Conservation (phyloP, 2,888 invertebrate genomes). For the Cantharis rufa region DNA sequence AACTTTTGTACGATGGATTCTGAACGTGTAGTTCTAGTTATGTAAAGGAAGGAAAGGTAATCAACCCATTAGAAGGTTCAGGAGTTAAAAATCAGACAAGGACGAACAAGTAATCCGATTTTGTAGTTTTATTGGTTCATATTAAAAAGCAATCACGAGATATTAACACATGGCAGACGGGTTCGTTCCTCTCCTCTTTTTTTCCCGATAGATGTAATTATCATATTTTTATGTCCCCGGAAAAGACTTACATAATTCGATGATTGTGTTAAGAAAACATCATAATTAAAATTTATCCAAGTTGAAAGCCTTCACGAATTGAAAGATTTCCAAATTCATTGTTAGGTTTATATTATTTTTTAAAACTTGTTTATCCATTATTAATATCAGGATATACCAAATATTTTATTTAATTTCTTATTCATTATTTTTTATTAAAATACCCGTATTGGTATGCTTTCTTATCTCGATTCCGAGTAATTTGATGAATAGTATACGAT, state of each 20-base stretch:
- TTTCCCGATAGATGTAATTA: neutral
- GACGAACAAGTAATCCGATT: neutral
- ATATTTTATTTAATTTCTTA: neutral
- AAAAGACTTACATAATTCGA: neutral
- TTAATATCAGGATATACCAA: too few species aligned
- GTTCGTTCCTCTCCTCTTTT: neutral
- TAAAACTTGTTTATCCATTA: too few species aligned
- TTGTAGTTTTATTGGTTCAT: neutral
- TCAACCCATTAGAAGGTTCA: neutral
- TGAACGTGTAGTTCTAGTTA: neutral
- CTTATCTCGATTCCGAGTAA: neutral
- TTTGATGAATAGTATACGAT: neutral
- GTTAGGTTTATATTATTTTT: too few species aligned
- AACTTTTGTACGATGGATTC: neutral
- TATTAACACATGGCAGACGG: neutral
- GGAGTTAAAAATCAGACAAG: neutral
- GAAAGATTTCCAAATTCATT: neutral
- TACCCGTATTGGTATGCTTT: neutral
- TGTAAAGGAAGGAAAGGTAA: neutral
- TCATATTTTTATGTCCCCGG: neutral
- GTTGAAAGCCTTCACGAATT: neutral
- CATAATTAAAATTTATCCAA: neutral
- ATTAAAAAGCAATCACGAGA: neutral
- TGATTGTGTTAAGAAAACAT: neutral
- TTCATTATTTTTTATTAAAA: neutral